phyloP scores from a whole-genome alignment of 2,888 invertebrate genomes.

The Habroteleia sp. region DNA sequence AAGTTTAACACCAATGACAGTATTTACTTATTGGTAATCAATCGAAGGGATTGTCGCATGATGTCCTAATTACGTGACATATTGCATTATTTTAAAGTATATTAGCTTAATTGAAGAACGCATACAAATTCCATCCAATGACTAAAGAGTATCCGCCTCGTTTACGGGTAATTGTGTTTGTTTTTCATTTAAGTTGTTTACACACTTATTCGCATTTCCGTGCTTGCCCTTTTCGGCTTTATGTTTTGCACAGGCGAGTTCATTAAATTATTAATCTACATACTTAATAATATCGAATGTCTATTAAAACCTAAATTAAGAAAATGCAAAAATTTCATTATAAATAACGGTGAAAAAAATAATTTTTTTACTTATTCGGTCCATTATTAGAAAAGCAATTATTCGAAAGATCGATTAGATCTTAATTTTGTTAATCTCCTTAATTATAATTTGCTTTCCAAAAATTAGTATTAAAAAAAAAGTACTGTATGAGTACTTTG shows the following conservation, averaged over 20 bases:
- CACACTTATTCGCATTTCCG: slow-evolving; percentile 72
- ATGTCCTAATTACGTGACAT: slow-evolving; percentile 16
- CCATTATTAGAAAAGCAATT: too few species aligned
- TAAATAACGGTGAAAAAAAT: too few species aligned
- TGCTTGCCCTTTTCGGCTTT: slow-evolving; percentile 30
- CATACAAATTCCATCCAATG: slow-evolving; percentile 28
- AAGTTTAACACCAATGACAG: slow-evolving; percentile 21
- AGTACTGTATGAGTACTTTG: too few species aligned
- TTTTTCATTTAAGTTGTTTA: slow-evolving; percentile 78
- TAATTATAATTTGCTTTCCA: too few species aligned
- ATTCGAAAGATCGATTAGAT: too few species aligned
- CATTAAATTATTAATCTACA: slow-evolving; percentile 20
- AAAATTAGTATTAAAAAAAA: too few species aligned
- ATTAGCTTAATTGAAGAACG: slow-evolving; percentile 45
- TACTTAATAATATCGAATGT: too few species aligned
- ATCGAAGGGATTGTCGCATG: slow-evolving; percentile 24
- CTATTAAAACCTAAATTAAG: too few species aligned
- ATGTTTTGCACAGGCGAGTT: background rate
- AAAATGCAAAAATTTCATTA: too few species aligned
- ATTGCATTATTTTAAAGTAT: slow-evolving; percentile 39
- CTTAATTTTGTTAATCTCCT: too few species aligned
- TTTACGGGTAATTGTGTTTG: slow-evolving; percentile 75
- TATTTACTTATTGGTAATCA: slow-evolving; percentile 30
- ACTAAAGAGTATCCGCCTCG: slow-evolving; percentile 45
- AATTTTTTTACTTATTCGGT: too few species aligned